phyloP scores from a whole-genome alignment of 2,888 invertebrate genomes.

The Ephialtes manifestator region DNA sequence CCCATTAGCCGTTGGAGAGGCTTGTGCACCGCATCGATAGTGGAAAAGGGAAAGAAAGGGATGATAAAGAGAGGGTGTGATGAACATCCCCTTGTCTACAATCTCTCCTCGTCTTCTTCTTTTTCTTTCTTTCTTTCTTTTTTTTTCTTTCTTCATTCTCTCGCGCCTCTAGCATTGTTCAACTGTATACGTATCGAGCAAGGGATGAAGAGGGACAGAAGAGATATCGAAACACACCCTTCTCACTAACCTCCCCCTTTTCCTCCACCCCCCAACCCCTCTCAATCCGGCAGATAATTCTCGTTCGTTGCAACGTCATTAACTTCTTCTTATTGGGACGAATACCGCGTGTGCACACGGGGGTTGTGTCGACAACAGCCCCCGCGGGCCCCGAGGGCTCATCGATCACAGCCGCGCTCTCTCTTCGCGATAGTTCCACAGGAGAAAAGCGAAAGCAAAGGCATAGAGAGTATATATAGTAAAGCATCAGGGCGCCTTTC shows the following conservation, averaged over 20 bases:
- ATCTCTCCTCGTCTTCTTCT: constrained; percentile 27
- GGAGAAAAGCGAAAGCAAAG: constrained; percentile 65
- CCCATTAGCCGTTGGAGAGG: constrained; percentile 47
- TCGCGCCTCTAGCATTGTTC: constrained; percentile 37
- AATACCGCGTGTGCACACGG: constrained; percentile 69
- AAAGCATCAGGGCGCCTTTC: constrained; percentile 46
- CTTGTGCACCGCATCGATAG: constrained; percentile 10
- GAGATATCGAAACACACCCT: constrained; percentile 25
- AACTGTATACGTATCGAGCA: background rate
- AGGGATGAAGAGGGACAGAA: constrained; percentile 44
- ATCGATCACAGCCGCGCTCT: constrained; percentile 76
- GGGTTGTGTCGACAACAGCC: constrained; percentile 65
- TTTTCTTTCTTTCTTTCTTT: constrained; percentile 9
- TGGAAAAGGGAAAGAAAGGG: constrained; percentile 49
- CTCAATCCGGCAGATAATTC: constrained; percentile 78
- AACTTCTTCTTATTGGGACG: constrained; percentile 80
- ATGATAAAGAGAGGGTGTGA: constrained; percentile 56
- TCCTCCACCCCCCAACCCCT: constrained; percentile 1
- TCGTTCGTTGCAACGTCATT: constrained; percentile 82
- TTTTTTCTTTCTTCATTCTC: constrained; percentile 15
- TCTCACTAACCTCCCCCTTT: background rate
- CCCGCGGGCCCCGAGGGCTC: constrained; percentile 76
- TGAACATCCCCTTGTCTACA: constrained; percentile 58
- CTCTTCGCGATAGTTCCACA: constrained; percentile 15
- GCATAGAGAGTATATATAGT: constrained; percentile 10